Evolutionary conservation across 2,113 vertebrate species (phyloP).

Genomic region (Tenrec ecaudatus): DNA sequence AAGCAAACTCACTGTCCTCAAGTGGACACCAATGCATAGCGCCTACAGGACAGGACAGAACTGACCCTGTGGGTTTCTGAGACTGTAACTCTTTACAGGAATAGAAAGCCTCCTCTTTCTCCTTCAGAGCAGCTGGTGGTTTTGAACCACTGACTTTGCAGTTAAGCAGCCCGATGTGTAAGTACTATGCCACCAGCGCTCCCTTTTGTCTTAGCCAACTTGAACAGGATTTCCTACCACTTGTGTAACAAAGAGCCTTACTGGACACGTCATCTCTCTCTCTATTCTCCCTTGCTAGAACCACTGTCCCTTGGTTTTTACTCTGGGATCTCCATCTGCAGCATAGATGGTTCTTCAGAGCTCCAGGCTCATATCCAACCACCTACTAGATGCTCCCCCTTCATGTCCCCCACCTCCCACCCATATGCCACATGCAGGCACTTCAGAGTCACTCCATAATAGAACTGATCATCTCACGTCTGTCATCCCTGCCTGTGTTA

Average conservation of each 20-base stretch:
- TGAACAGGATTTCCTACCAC: not conserved
- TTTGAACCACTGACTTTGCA: too few species aligned
- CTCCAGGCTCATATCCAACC: not conserved
- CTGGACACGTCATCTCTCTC: not conserved
- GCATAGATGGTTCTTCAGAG: not conserved
- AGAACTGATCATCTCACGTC: not conserved
- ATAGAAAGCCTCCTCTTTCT: too few species aligned
- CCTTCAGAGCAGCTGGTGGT: too few species aligned
- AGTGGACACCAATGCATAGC: too few species aligned
- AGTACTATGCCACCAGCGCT: too few species aligned
- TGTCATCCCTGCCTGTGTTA: not conserved
- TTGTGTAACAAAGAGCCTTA: not conserved
- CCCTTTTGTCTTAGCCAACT: not conserved
- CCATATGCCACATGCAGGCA: not conserved
- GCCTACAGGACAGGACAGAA: too few species aligned
- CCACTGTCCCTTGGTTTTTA: not conserved
- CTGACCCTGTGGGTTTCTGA: too few species aligned
- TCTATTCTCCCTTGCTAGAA: not conserved
- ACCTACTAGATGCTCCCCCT: too few species aligned
- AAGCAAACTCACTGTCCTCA: too few species aligned
- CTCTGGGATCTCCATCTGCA: not conserved
- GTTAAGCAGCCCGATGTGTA: too few species aligned
- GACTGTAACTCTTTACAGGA: too few species aligned
- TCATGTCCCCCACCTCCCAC: too few species aligned
- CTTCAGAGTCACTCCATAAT: not conserved